Percentiles rank a stretch among this genome's conserved stretches.
Conservation (phyloP, 2,797 vertebrate genomes). For the Gymnothorax javanicus region DNA sequence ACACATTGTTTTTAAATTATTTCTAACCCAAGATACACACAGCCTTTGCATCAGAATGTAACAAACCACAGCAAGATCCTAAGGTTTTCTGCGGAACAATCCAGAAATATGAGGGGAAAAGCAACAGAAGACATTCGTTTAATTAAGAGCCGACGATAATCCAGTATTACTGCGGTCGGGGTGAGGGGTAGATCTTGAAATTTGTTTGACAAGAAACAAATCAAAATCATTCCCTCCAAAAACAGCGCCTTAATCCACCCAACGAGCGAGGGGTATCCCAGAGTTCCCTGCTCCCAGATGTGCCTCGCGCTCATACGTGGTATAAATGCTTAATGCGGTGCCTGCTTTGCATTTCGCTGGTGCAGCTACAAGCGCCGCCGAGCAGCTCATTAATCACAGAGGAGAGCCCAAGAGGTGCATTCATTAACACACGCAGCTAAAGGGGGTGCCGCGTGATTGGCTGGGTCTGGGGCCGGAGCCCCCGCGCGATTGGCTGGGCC, state of each 20-base stretch:
- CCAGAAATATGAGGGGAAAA: not conserved
- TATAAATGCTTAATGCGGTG: constrained; percentile 18
- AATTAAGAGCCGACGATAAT: not conserved
- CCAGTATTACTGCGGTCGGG: not conserved
- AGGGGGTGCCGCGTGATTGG: not conserved
- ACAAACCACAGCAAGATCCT: not conserved
- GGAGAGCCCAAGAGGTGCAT: not conserved
- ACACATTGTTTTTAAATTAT: not conserved
- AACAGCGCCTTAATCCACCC: not conserved
- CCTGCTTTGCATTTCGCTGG: constrained; percentile 24
- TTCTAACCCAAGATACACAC: not conserved
- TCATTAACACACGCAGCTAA: not conserved
- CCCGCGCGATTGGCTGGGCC: not conserved
- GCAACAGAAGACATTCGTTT: not conserved
- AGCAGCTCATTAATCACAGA: not conserved
- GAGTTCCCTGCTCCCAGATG: not conserved
- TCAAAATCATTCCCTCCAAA: not conserved
- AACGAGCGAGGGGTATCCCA: not conserved
- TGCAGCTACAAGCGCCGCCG: not conserved
- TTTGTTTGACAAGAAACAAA: not conserved
- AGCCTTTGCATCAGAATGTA: not conserved
- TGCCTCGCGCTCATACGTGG: not conserved
- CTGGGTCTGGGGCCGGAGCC: not conserved
- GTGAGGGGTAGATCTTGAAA: not conserved
- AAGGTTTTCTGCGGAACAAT: not conserved